phyloP scores from a whole-genome alignment of 2,113 vertebrate genomes.

The Grammomys dolichurus region DNA sequence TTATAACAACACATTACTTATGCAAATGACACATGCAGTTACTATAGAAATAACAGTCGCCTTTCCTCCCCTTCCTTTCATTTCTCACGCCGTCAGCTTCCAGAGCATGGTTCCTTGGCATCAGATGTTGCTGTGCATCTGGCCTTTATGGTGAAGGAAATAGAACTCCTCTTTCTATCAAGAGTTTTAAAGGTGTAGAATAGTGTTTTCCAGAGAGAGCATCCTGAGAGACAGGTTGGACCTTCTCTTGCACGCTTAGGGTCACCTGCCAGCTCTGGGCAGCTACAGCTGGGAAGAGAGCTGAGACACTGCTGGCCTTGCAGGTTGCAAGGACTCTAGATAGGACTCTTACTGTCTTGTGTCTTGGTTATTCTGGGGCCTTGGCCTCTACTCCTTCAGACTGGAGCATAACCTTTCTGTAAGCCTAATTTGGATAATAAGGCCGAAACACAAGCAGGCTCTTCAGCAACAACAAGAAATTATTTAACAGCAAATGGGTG shows the following conservation, averaged over 20 bases:
- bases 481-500: neutral
- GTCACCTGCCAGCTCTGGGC: neutral
- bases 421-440: neutral
- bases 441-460: neutral
- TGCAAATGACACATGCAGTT: constrained; percentile 6
- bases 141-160: neutral
- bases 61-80: neutral
- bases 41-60: neutral
- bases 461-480: neutral
- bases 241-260: neutral
- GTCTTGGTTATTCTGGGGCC: neutral
- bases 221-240: neutral
- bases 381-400: neutral
- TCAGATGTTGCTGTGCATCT: neutral
- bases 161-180: neutral
- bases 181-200: neutral
- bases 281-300: neutral
- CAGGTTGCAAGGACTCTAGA: neutral
- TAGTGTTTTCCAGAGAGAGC: neutral
- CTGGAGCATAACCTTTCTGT: neutral
- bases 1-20: neutral
- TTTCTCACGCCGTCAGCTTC: neutral
- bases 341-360: neutral
- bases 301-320: too few relatives aligned
- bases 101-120: neutral